Base-by-base conservation (phyloP, 2,888 invertebrate species). In the Sinopyrophorus schimmeli region DNA sequence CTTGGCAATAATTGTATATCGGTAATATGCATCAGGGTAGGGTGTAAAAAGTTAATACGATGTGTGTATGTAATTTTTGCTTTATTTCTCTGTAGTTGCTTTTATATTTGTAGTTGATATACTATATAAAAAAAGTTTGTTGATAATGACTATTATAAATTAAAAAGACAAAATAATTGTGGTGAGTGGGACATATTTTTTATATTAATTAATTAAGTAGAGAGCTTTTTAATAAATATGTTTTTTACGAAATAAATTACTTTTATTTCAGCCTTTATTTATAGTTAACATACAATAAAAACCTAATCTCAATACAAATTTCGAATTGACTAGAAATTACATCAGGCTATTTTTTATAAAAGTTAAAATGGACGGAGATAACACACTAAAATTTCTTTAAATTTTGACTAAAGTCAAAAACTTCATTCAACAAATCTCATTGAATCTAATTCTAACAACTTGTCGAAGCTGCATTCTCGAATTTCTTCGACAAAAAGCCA, bases 341-440 rank as follows among this genome's bases (percentile, higher is more conserved):
- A 47, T 24, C 41, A 51, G 38, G 37, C 27, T 46, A 39, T 39
- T 42, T n/a, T n/a, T 47, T 46, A 46, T 21, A 37, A 44, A 44
- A 41, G 31, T 41, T 40, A 41, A 51, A 52, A 42, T 52, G 52
- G 52, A 52, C 52, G 52, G 52, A 35, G 9, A 48, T 42, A 52
- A 43, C 34, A 41, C 27, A 47, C 31, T 47, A 52, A 40, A 26
- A 47, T 42, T 43, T 52, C 38, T 34, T 47, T 40, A 20, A 37
- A 47, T 42, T 43, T 52, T 40, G 42, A 37, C 24, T 27, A 11
- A 34, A 35, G 21, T 27, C 23, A 20, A n/a, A n/a, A 27, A 15
- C 17, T 35, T 26, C 15, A 35, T 34, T 17, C 30, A 16, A 21
- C 27, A 24, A 44, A 35, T n/a, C n/a, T n/a, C n/a, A n/a, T n/a